Conservation (phyloP, 2,797 vertebrate species). For the Lagodon rhomboides region DNA sequence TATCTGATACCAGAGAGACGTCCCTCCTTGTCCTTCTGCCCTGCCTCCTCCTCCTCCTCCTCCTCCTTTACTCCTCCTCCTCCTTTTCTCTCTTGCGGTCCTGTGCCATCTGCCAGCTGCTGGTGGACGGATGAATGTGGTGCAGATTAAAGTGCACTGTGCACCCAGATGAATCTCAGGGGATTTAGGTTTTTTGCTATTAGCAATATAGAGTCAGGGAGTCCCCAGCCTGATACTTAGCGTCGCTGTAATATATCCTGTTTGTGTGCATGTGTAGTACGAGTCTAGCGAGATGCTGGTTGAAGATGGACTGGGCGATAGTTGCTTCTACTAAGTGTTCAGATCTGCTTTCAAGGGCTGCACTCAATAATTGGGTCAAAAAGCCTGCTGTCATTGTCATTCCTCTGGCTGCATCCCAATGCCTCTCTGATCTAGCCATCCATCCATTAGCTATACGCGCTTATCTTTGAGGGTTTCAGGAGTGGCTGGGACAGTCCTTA, state of each 20-base stretch:
- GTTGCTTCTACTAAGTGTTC: not conserved
- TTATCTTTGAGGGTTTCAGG: not conserved
- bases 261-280: slow-evolving; percentile 5
- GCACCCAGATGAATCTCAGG: slow-evolving; percentile 57
- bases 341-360: not conserved
- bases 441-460: not conserved
- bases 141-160: slow-evolving; percentile 73
- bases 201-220: slow-evolving; percentile 47
- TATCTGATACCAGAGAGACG: slow-evolving; percentile 48
- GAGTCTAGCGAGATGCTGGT: not conserved
- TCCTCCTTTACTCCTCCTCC: slow-evolving; percentile 22
- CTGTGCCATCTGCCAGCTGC: slow-evolving; percentile 76
- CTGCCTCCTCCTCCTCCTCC: slow-evolving; percentile 25
- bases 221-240: not conserved
- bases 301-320: not conserved
- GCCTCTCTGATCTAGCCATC: not conserved
- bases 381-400: not conserved
- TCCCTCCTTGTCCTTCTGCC: slow-evolving; percentile 52
- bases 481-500: no score
- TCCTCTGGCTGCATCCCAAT: not conserved
- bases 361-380: not conserved
- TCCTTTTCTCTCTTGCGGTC: slow-evolving; percentile 6
- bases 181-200: slow-evolving; percentile 65
- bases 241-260: slow-evolving; percentile 4
- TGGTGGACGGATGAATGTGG: slow-evolving; percentile 50